Percentiles rank a stretch among this genome's conserved stretches.
phyloP scores from a whole-genome alignment of 1,140 invertebrate genomes.

The Uloborus diversus region DNA sequence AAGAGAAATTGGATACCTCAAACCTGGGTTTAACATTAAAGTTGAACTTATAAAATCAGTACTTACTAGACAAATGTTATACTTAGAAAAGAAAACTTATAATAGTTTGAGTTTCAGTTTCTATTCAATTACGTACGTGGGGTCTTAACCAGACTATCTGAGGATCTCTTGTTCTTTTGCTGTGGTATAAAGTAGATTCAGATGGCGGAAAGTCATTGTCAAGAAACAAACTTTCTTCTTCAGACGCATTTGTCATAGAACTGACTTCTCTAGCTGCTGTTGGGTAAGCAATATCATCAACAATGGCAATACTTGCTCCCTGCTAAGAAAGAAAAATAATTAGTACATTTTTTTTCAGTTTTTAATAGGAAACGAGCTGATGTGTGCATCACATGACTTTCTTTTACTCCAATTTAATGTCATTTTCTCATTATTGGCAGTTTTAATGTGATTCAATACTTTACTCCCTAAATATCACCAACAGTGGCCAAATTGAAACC shows the following conservation, averaged over 20 bases:
- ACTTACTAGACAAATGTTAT: no score
- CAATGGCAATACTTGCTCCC: conserved; percentile 28
- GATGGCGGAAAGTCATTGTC: conserved; percentile 50
- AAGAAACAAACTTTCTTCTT: conserved; percentile 24
- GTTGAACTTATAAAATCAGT: no score
- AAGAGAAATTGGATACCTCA: no score
- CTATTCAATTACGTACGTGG: conserved; percentile 25
- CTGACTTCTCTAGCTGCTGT: not conserved
- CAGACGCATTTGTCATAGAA: conserved; percentile 3
- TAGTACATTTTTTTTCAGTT: no score
- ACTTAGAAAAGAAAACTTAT: not conserved
- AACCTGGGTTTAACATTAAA: no score
- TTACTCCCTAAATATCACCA: no score
- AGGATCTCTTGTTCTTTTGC: conserved; percentile 22
- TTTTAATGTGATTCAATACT: no score
- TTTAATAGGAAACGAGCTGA: no score
- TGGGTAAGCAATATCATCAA: conserved; percentile 18
- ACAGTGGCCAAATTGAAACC: no score
- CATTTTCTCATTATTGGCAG: no score
- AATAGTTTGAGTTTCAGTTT: not conserved
- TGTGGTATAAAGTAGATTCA: conserved; percentile 25
- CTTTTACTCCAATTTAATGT: no score
- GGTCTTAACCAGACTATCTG: conserved; percentile 40
- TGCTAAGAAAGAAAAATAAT: conserved; percentile 18
- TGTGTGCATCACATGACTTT: no score